Evolutionary conservation across 2,113 vertebrate species (phyloP).

Genomic region (Thunnus maccoyii): DNA sequence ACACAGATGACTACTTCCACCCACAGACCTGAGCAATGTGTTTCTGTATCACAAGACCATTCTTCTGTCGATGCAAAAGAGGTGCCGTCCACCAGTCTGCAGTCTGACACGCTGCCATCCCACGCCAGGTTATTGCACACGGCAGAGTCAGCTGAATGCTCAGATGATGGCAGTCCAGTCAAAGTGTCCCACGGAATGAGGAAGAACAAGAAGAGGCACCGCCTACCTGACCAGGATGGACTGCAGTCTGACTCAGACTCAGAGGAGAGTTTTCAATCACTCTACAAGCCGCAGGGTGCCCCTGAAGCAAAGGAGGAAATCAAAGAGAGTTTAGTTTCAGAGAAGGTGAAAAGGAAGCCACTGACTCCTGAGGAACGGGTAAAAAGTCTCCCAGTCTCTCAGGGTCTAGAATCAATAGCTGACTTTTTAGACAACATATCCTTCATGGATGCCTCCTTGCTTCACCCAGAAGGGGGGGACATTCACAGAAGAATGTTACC

Average conservation of each 20-base stretch:
- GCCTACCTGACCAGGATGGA: slow-evolving; percentile 23
- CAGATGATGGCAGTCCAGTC: slow-evolving; percentile 76
- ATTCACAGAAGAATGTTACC: slow-evolving; percentile 63
- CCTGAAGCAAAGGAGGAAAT: slow-evolving; percentile 14
- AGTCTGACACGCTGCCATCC: slow-evolving; percentile 22
- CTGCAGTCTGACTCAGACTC: slow-evolving; percentile 81
- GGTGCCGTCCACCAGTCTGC: background rate
- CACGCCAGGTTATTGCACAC: slow-evolving; percentile 6
- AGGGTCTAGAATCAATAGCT: slow-evolving; percentile 88
- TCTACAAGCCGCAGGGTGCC: slow-evolving; percentile 40
- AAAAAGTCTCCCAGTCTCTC: slow-evolving; percentile 81
- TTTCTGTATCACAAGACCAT: slow-evolving; percentile 3
- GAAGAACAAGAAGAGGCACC: slow-evolving; percentile 68
- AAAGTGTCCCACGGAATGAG: slow-evolving; percentile 87
- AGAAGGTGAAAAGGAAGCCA: slow-evolving; percentile 43
- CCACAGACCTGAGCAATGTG: background rate
- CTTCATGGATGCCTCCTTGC: slow-evolving; percentile 88
- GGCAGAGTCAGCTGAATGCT: slow-evolving; percentile 47
- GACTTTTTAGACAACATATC: slow-evolving; percentile 94
- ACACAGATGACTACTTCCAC: slow-evolving; percentile 72
- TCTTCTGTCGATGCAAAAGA: slow-evolving; percentile 6
- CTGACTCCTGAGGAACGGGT: slow-evolving; percentile 75
- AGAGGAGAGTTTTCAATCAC: slow-evolving; percentile 77
- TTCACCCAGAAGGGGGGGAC: slow-evolving; percentile 62
- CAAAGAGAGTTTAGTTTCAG: slow-evolving; percentile 3